These are phyloP conservation scores for Polydesmus complanatus DNA, from an alignment of 2,888 invertebrate genomes.

Conservation along the genomic window DNA sequence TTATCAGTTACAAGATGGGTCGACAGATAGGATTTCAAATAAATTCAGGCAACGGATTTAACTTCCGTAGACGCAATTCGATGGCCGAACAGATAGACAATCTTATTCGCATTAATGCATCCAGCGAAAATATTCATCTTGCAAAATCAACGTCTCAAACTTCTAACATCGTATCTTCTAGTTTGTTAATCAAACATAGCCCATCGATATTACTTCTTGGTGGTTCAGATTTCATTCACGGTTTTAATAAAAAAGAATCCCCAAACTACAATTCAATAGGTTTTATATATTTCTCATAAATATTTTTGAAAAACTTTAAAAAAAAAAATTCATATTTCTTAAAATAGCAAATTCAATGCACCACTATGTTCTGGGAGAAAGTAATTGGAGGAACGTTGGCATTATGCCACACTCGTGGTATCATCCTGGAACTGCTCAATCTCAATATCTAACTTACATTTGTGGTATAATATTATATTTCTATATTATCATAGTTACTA, in stretches of 20 bases:
- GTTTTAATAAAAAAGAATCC: too few relatives aligned
- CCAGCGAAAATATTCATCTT: background rate
- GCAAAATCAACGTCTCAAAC: background rate
- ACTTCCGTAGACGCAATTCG: background rate
- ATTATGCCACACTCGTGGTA: background rate
- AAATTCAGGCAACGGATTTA: background rate
- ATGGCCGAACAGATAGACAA: background rate
- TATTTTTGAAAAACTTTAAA: too few relatives aligned
- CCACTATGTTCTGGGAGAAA: background rate
- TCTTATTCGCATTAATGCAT: background rate
- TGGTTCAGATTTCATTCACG: background rate
- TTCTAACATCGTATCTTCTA: background rate
- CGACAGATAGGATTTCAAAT: background rate
- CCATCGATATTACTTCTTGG: conserved; percentile 1
- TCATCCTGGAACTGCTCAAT: background rate
- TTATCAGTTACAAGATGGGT: conserved; percentile 3
- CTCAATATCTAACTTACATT: background rate
- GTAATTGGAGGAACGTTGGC: background rate
- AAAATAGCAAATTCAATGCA: background rate
- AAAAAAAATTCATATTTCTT: too few relatives aligned
- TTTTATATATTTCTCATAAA: too few relatives aligned
- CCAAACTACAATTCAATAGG: too few relatives aligned
- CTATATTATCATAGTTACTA: too few relatives aligned
- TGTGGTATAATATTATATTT: conserved; percentile 1
- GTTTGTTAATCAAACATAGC: background rate